phyloP scores from a whole-genome alignment of 2,797 vertebrate genomes.

The Coracias cyanogaster region DNA sequence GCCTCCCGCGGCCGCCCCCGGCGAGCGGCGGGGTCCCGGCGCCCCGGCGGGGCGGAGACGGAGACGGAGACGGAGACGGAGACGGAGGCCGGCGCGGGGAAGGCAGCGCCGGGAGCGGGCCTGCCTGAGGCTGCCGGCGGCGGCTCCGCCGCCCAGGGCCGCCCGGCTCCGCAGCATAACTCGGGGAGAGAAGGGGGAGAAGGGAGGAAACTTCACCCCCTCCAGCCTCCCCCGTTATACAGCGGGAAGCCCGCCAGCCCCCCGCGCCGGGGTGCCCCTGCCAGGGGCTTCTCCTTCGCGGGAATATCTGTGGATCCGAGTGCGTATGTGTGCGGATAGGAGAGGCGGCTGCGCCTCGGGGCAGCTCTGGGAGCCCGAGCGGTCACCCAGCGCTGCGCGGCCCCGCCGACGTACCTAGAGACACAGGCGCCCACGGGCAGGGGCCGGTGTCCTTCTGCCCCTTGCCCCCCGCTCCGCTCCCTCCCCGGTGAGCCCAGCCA shows the following conservation, averaged over 20 bases:
- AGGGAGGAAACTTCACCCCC: slow-evolving; percentile 33
- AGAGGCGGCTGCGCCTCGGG: not conserved
- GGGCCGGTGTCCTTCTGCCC: not conserved
- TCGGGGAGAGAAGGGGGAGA: not conserved
- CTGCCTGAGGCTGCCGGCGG: not conserved
- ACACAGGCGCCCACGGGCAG: not conserved
- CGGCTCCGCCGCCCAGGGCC: not conserved
- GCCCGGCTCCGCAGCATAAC: not conserved
- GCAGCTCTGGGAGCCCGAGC: not conserved
- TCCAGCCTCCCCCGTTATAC: not conserved
- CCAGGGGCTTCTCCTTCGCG: not conserved
- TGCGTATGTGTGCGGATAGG: not conserved
- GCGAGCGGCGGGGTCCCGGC: not conserved
- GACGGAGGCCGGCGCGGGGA: slow-evolving; percentile 22
- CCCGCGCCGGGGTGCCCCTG: not conserved
- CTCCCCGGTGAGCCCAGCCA: not conserved
- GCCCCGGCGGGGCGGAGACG: slow-evolving; percentile 22
- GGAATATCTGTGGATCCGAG: not conserved
- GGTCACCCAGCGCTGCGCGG: not conserved
- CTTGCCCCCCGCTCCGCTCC: not conserved
- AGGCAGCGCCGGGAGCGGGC: slow-evolving; percentile 21
- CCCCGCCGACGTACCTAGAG: not conserved
- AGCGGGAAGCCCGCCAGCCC: not conserved
- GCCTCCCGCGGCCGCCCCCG: not conserved
- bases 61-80: too few species aligned